Percentiles rank a stretch among this genome's conserved stretches.
Evolutionary conservation across 2,888 invertebrate genomes (phyloP).

Genomic region (Agrenia bidenticulata): DNA sequence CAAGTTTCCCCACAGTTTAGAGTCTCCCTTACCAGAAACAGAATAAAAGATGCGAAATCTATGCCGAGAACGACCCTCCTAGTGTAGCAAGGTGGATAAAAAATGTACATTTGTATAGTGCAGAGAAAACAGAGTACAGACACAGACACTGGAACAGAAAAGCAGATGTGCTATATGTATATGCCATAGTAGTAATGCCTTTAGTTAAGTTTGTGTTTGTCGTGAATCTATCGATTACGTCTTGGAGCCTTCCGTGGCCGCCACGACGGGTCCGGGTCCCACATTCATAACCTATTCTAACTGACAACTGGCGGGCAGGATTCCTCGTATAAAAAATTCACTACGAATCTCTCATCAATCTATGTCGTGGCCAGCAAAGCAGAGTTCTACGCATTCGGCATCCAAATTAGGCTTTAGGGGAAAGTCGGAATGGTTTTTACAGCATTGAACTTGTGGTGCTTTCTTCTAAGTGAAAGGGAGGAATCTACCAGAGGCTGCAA

Average conservation of each 20-base stretch:
- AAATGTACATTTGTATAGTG: neutral
- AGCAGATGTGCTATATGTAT: neutral
- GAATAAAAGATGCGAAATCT: no score
- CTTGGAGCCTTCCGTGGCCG: slow-evolving; percentile 35
- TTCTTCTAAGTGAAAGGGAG: no score
- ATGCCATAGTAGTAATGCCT: no score
- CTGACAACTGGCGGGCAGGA: slow-evolving; percentile 14
- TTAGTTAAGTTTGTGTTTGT: slow-evolving; percentile 22
- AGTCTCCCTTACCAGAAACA: no score
- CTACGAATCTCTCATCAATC: slow-evolving; percentile 17
- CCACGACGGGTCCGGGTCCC: slow-evolving; percentile 30
- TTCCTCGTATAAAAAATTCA: slow-evolving; percentile 14
- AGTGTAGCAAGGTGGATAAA: neutral
- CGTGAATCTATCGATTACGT: slow-evolving; percentile 46
- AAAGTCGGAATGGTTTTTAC: no score
- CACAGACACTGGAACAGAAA: no score
- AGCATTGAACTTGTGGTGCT: no score
- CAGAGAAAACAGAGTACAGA: neutral
- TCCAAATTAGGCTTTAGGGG: no score
- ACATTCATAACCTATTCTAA: slow-evolving; percentile 18
- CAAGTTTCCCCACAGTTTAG: no score
- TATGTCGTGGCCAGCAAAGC: slow-evolving; percentile 13
- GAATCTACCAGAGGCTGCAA: no score
- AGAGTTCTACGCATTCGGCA: no score
- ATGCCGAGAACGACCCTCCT: neutral